phyloP scores from a whole-genome alignment of 2,797 vertebrate species.

The Kryptopterus vitreolus region DNA sequence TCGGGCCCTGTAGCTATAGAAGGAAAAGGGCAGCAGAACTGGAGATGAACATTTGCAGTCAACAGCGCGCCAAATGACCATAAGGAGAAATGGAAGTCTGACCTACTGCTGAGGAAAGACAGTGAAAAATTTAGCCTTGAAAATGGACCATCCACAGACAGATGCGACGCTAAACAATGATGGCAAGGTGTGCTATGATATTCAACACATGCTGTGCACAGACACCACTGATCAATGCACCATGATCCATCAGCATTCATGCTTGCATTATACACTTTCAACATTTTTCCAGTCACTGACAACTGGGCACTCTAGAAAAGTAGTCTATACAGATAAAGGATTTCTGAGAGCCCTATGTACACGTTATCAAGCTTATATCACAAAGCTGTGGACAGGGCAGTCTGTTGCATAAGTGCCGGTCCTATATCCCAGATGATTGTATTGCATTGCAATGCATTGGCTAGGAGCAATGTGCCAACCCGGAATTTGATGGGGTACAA shows the following conservation, averaged over 20 bases:
- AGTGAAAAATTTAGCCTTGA: slow-evolving; percentile 45
- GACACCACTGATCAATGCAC: slow-evolving; percentile 66
- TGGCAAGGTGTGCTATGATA: slow-evolving; percentile 49
- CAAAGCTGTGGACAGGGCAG: slow-evolving; percentile 67
- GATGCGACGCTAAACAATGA: slow-evolving; percentile 58
- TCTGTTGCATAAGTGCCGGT: slow-evolving; percentile 77
- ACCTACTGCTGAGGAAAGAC: slow-evolving; percentile 55
- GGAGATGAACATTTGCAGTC: slow-evolving; percentile 51
- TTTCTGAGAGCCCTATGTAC: slow-evolving; percentile 70
- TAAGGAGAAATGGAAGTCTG: slow-evolving; percentile 46
- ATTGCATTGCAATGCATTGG: slow-evolving; percentile 68
- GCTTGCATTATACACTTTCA: slow-evolving; percentile 58
- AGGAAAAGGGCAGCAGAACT: slow-evolving; percentile 37
- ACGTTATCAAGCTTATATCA: slow-evolving; percentile 60
- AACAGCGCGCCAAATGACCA: slow-evolving; percentile 49
- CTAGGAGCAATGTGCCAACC: slow-evolving; percentile 62
- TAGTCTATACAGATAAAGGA: slow-evolving; percentile 78
- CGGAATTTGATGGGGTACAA: slow-evolving; percentile 38
- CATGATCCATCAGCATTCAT: slow-evolving; percentile 56
- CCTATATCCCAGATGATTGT: slow-evolving; percentile 66
- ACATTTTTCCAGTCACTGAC: slow-evolving; percentile 52
- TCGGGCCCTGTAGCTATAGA: slow-evolving; percentile 30
- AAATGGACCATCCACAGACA: slow-evolving; percentile 52
- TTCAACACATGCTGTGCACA: slow-evolving; percentile 60
- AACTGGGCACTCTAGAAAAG: slow-evolving; percentile 74